Conservation (phyloP, 2,888 invertebrate species). For the Sialis lutaria region DNA sequence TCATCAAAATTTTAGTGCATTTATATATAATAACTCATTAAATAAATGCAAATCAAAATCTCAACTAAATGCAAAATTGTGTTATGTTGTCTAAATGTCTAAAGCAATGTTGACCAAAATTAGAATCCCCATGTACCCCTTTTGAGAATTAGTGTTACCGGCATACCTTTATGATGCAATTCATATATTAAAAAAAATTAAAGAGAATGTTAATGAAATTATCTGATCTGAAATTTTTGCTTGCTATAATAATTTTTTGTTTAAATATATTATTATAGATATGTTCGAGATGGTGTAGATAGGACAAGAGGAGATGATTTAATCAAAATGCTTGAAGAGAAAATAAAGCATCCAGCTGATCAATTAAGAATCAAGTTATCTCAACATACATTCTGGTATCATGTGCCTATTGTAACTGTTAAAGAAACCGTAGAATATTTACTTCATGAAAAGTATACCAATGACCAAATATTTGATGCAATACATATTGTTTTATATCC, state of each 20-base stretch:
- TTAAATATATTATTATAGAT: constrained; percentile 17
- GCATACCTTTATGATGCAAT: no score
- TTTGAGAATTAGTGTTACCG: no score
- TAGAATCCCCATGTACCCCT: no score
- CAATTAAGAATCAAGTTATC: constrained; percentile 24
- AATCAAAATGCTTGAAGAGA: constrained; percentile 23
- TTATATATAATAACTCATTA: no score
- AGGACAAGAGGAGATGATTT: constrained; percentile 29
- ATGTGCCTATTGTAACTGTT: constrained; percentile 38
- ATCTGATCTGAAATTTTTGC: not conserved
- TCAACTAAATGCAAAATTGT: no score
- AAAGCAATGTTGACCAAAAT: no score
- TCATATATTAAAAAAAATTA: not conserved
- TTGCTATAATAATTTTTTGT: not conserved
- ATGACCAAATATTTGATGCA: constrained; percentile 36
- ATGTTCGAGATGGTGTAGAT: constrained; percentile 37
- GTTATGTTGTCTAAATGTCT: no score
- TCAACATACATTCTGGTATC: constrained; percentile 45
- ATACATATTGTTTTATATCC: constrained; percentile 52
- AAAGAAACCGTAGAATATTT: constrained; percentile 40
- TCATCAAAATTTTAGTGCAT: no score
- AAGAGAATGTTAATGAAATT: no score
- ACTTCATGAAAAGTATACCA: constrained; percentile 27
- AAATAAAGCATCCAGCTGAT: constrained; percentile 18
- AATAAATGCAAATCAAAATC: no score